phyloP scores from a whole-genome alignment of 1,140 invertebrate genomes.

The Drosophila tsacasi region DNA sequence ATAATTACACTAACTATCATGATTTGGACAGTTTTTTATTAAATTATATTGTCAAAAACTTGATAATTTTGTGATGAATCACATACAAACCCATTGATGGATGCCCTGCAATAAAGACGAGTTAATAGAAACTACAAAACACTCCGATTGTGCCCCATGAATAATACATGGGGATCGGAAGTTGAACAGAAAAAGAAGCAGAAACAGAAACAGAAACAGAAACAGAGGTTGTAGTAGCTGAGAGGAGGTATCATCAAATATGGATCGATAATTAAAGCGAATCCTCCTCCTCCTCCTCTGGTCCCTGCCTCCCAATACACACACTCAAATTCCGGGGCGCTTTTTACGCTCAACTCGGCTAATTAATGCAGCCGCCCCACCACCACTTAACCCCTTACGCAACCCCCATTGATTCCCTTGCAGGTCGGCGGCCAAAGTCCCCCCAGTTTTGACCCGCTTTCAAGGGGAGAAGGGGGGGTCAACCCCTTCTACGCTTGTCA shows the following conservation, averaged over 20 bases:
- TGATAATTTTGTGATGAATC: background rate
- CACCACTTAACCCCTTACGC: conserved; percentile 24
- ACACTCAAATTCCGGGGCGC: conserved; percentile 9
- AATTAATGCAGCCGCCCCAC: conserved; percentile 15
- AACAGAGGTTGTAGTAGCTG: too few species aligned
- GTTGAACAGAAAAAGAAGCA: background rate
- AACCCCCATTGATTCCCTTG: conserved; percentile 28
- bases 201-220: too few species aligned
- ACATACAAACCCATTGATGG: background rate
- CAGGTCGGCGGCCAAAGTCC: conserved; percentile 31
- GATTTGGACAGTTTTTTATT: background rate
- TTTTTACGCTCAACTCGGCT: conserved; percentile 33
- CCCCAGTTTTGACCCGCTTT: conserved; percentile 28
- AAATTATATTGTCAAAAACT: background rate
- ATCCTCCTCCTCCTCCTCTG: background rate
- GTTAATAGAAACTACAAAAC: conserved; percentile 2
- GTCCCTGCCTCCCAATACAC: background rate
- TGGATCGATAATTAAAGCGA: conserved; percentile 33
- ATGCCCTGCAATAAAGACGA: background rate
- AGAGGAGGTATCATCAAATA: conserved; percentile 6
- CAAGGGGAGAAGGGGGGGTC: background rate
- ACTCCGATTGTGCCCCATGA: conserved; percentile 6
- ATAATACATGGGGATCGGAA: conserved; percentile 23
- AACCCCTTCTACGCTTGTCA: conserved; percentile 9
- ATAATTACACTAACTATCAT: background rate